phyloP scores from a whole-genome alignment of 2,888 invertebrate genomes.

The Nebria salina region DNA sequence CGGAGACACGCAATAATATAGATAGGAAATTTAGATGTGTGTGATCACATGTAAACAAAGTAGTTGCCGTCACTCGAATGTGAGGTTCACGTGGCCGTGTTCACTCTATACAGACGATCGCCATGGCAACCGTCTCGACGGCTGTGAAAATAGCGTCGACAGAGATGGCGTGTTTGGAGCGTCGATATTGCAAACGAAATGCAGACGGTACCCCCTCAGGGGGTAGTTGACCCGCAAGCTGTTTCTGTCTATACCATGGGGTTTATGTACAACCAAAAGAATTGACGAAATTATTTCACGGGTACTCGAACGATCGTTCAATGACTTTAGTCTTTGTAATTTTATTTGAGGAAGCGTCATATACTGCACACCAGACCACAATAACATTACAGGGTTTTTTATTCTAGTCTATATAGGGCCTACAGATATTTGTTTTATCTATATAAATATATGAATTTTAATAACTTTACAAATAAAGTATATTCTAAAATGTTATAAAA shows the following conservation, averaged over 20 bases:
- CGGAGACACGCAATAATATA: not conserved
- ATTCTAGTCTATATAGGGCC: not conserved
- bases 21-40: not conserved
- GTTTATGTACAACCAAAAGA: not conserved
- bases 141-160: constrained; percentile 20
- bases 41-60: constrained; percentile 37
- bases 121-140: constrained; percentile 33
- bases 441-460: too few species aligned
- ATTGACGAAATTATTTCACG: not conserved
- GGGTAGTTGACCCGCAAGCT: not conserved
- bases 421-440: too few species aligned
- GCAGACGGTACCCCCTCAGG: not conserved
- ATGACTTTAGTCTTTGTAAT: not conserved
- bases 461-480: too few species aligned
- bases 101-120: constrained; percentile 13
- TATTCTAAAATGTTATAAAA: too few species aligned
- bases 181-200: not conserved
- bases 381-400: not conserved
- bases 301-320: not conserved
- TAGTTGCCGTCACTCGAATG: not conserved
- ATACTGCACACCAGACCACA: not conserved
- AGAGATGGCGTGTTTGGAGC: not conserved
- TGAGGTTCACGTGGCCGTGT: constrained; percentile 33
- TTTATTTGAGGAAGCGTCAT: not conserved
- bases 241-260: not conserved